Base-by-base conservation (phyloP, 2,888 invertebrate genomes). In the Platycheirus rosarum region DNA sequence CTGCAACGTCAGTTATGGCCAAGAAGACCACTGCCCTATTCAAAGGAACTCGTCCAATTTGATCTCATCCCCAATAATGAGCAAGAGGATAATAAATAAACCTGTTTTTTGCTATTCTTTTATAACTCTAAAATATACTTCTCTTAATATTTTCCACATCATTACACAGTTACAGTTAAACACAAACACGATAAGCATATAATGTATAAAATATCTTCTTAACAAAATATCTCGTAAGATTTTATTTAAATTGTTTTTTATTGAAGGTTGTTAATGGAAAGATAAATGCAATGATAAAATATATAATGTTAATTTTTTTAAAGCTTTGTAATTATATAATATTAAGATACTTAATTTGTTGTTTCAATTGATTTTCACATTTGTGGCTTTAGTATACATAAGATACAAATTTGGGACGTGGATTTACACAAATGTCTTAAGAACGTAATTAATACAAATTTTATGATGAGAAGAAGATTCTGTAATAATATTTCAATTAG, bases 1-100 rank as follows among this genome's bases (percentile, higher is more conserved):
- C 91, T 92, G 85, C 90, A 90, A 75, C 90, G 91, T 20, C 91
- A 91, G 84, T 90, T 90, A 26, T 94, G 94, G 94, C 92, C 93
- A 0, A 90, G 91, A 48, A 90, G 94, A 85, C 94, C 94, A 3
- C 89, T 94, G 84, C 92, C 92, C 9, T 91, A 86, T 49, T 84
- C 86, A 18, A 86, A 84, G 18, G 87, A 87, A 79, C 85, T 88
- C 37, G 63, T 85, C 60, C 85, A 87, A 75, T 85, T 87, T 49
- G 84, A 87, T 84, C 68, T 88, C 37, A 85, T 87, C 29, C 84
- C 86, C 9, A 73, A 84, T 51, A 82, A 78, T 42, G 60, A 84
- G 14, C 73, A 84, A 11, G 63, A 77, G 77, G 73, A 77, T 13
- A 82, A 73, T 8, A 82, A 82, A 57, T 77, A 71, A 51, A n/a